Percentiles rank a stretch among this genome's conserved stretches.
Evolutionary conservation across 1,140 invertebrate genomes (phyloP).

Genomic region (Ridgeia piscesae): DNA sequence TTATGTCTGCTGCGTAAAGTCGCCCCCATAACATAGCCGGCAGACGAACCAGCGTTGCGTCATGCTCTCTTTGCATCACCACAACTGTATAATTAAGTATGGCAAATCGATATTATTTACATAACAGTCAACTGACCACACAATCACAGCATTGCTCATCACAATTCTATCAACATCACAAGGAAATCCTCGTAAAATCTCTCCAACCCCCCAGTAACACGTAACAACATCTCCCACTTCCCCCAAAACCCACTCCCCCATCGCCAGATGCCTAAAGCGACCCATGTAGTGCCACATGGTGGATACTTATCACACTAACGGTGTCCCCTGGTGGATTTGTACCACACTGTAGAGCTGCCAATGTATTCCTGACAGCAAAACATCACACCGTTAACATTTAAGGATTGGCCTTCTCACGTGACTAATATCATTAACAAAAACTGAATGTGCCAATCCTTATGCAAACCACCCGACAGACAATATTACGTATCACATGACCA

Average conservation of each 20-base stretch:
- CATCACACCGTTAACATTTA: no score
- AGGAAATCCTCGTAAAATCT: background rate
- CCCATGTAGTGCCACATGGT: background rate
- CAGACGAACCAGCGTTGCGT: background rate
- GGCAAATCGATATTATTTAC: background rate
- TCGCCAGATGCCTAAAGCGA: background rate
- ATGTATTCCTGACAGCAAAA: no score
- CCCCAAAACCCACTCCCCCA: background rate
- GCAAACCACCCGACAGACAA: no score
- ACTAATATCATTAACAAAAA: no score
- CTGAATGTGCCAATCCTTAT: no score
- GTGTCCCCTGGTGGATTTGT: no score
- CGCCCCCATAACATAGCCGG: background rate
- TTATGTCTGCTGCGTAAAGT: background rate
- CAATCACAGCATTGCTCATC: background rate
- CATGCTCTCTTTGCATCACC: background rate
- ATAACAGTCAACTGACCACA: background rate
- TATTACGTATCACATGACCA: no score
- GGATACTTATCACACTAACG: background rate
- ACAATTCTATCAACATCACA: conserved; percentile 6
- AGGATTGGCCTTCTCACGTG: no score
- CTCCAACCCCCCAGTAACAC: background rate
- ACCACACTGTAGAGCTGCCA: no score
- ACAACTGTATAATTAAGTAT: background rate
- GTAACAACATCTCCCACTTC: background rate